These are phyloP conservation scores for Chrysolina americana DNA, from an alignment of 2,888 invertebrate genomes.

Conservation along the genomic window DNA sequence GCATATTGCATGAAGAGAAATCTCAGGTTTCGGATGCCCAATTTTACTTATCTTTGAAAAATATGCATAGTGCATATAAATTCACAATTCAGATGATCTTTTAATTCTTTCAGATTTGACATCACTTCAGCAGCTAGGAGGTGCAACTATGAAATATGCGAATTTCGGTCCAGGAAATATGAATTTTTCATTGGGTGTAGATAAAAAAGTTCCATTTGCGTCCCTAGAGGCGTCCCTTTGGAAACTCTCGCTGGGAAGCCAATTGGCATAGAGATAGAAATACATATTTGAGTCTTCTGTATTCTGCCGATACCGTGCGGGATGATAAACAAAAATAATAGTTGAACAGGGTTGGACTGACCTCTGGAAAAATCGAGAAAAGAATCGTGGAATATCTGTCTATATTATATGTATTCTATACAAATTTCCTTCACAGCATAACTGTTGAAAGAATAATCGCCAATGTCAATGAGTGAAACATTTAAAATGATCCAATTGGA, in stretches of 20 bases:
- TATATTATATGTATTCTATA: too few relatives aligned
- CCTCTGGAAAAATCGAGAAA: too few relatives aligned
- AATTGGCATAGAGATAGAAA: conserved; percentile 23
- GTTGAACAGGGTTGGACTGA: conserved; percentile 6
- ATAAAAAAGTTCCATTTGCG: conserved; percentile 13
- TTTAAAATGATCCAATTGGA: too few relatives aligned
- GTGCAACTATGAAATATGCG: conserved; percentile 22
- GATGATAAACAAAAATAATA: conserved; percentile 2
- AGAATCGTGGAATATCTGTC: too few relatives aligned
- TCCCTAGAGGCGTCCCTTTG: conserved; percentile 19
- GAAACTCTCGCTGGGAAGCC: conserved; percentile 17
- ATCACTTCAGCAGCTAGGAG: conserved; percentile 2
- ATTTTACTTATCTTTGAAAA: too few relatives aligned
- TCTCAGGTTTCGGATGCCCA: too few relatives aligned
- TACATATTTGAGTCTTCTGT: conserved; percentile 24
- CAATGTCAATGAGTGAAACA: too few relatives aligned
- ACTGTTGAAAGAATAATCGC: too few relatives aligned
- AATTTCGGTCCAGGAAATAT: conserved; percentile 20
- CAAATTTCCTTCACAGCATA: too few relatives aligned
- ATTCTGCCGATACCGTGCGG: conserved; percentile 20
- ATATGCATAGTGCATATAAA: too few relatives aligned
- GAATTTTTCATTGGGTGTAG: conserved; percentile 20
- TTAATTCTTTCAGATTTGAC: not conserved
- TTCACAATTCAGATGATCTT: not conserved
- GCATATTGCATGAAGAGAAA: too few relatives aligned